Evolutionary conservation across 2,113 vertebrate genomes (phyloP), one percentile per base, ranked within the genome.

Genomic region (Otocyon megalotis): DNA sequence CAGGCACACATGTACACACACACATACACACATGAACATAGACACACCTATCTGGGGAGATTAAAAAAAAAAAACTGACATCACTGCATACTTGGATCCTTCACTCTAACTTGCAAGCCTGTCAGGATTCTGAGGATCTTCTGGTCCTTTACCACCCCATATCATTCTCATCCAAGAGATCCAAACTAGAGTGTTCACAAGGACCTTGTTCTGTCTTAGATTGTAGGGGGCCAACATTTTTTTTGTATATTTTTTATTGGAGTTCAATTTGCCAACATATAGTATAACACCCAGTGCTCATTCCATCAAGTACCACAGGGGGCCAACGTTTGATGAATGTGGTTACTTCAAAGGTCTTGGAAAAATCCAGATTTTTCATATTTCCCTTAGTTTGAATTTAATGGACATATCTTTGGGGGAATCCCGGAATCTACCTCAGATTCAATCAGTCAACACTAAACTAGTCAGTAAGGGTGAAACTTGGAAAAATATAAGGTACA

Each of bases 371-470:
- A 84, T n/a, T 58, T 92, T 67, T 93, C 20, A 8, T 60, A 72
- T 94, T 82, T 81, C 22, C 30, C 24, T 74, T 82, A 74, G 54
- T 91, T 88, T 96, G 32, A 93, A 90, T 10, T 53, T 92, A 82
- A 84, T 63, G 24, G 28, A 63, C 4, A 19, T 80, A 19, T 58
- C 5, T 91, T 69, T 77, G 43, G 11, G 35, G 80, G 11, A 80
- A 83, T 71, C 24, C 63, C 65, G 86, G 53, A 90, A 71, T 62
- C 54, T 92, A 35, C 69, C 16, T 69, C 56, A 80, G 50, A 65
- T 32, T 67, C 22, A 20, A 5, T 95, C 28, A 69, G 24, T 95
- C 58, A 58, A 58, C 32, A 67, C 35, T 82, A 83, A 74, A 79
- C 26, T 62, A 43, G 20, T 89, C 15, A n/a, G 10, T 76, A 20